A percentile compares a stretch with the other conserved stretches of the same genome.
Conservation (phyloP, 2,113 vertebrate species). For the Scortum barcoo region DNA sequence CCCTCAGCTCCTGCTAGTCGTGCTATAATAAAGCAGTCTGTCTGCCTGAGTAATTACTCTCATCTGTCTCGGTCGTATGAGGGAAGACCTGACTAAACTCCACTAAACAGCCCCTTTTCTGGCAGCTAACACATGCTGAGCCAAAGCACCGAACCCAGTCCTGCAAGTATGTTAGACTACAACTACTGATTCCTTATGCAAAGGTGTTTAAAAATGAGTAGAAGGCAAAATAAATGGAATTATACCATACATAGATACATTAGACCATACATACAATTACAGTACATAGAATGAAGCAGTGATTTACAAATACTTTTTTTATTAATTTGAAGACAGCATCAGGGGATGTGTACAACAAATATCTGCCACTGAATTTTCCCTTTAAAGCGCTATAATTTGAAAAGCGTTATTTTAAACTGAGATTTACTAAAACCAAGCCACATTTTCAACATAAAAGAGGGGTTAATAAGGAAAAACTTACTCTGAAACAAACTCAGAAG, state of each 20-base stretch:
- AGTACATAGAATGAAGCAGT: neutral
- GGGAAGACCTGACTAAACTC: slow-evolving; percentile 21
- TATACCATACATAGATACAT: too few relatives aligned
- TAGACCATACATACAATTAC: too few relatives aligned
- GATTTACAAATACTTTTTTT: slow-evolving; percentile 27
- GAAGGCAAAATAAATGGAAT: neutral
- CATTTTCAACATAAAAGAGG: slow-evolving; percentile 29
- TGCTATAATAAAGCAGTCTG: slow-evolving; percentile 75
- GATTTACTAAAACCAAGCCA: slow-evolving; percentile 18
- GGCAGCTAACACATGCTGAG: neutral
- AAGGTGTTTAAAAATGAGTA: neutral
- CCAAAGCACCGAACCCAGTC: neutral
- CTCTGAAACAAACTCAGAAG: slow-evolving; percentile 11
- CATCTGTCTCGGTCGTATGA: slow-evolving; percentile 71
- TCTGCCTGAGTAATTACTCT: slow-evolving; percentile 75
- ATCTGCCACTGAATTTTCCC: neutral
- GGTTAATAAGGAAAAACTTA: neutral
- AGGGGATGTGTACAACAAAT: neutral
- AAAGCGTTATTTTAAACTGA: slow-evolving; percentile 29
- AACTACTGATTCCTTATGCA: neutral
- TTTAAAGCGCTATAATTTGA: slow-evolving; percentile 4
- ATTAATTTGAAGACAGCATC: slow-evolving; percentile 28
- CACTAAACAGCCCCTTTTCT: neutral
- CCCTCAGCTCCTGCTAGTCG: slow-evolving; percentile 57
- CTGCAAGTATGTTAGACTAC: neutral